Evolutionary conservation across 1,140 invertebrate species (phyloP).

Genomic region (Aphis gossypii): DNA sequence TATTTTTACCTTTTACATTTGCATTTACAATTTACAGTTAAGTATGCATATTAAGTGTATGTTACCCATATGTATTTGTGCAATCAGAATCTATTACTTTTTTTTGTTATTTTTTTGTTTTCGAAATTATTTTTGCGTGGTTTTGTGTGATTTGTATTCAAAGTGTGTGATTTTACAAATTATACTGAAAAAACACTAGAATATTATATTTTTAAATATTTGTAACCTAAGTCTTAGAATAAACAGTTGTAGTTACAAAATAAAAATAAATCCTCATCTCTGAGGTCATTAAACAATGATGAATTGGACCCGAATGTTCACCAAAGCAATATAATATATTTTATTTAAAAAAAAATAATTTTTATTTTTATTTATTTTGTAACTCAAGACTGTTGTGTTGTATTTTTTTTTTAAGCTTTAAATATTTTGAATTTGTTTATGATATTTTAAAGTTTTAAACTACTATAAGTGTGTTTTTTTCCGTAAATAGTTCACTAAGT

Average conservation of each 20-base stretch:
- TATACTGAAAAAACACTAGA: constrained; percentile 29
- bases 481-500: background rate
- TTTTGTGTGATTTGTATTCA: constrained; percentile 43
- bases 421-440: constrained; percentile 46
- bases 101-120: constrained; percentile 44
- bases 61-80: constrained; percentile 52
- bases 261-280: background rate
- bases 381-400: constrained; percentile 51
- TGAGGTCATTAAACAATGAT: background rate
- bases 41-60: constrained; percentile 31
- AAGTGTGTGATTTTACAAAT: constrained; percentile 41
- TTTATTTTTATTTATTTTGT: constrained; percentile 50
- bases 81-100: constrained; percentile 51
- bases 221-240: background rate
- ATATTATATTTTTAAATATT: constrained; percentile 8
- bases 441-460: constrained; percentile 23
- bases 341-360: constrained; percentile 24
- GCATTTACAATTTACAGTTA: constrained; percentile 39
- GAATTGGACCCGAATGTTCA: background rate
- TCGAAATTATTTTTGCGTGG: constrained; percentile 32
- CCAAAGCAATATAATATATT: constrained; percentile 48
- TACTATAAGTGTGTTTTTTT: constrained; percentile 1
- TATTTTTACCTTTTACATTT: constrained; percentile 18
- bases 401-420: constrained; percentile 32
- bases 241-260: constrained; percentile 49